A percentile compares a stretch with the other conserved stretches of the same genome.
Conservation (phyloP, 2,113 vertebrate genomes). For the Misgurnus mizolepis region DNA sequence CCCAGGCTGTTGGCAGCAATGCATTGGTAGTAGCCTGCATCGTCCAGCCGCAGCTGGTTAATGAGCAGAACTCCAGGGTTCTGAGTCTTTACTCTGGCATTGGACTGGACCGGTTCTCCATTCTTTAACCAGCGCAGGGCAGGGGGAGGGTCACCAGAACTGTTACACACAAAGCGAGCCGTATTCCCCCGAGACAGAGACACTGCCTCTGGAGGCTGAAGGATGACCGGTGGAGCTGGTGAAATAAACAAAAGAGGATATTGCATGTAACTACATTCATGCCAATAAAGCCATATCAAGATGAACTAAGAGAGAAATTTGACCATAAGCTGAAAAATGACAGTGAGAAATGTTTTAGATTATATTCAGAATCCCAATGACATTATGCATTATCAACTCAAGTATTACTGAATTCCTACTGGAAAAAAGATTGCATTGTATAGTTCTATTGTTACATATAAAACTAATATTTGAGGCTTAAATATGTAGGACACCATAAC, state of each 20-base stretch:
- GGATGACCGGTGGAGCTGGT: slow-evolving; percentile 87
- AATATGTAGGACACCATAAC: background rate
- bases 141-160: slow-evolving; percentile 86
- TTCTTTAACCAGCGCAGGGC: slow-evolving; percentile 89
- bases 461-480: background rate
- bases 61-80: slow-evolving; percentile 88
- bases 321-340: no score
- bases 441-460: background rate
- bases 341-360: no score
- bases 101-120: slow-evolving; percentile 80
- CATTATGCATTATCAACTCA: no score
- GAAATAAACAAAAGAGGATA: background rate
- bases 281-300: no score
- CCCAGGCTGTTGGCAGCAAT: slow-evolving; percentile 91
- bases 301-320: background rate
- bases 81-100: slow-evolving; percentile 89
- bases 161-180: slow-evolving; percentile 91
- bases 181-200: slow-evolving; percentile 92
- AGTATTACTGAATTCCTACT: background rate
- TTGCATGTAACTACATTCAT: no score
- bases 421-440: background rate
- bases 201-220: slow-evolving; percentile 89
- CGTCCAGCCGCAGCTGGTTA: slow-evolving; percentile 92
- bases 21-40: slow-evolving; percentile 95
- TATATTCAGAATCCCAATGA: no score